These are phyloP conservation scores for Telmatochromis sp. DNA, from an alignment of 2,113 vertebrate genomes.

Conservation along the genomic window DNA sequence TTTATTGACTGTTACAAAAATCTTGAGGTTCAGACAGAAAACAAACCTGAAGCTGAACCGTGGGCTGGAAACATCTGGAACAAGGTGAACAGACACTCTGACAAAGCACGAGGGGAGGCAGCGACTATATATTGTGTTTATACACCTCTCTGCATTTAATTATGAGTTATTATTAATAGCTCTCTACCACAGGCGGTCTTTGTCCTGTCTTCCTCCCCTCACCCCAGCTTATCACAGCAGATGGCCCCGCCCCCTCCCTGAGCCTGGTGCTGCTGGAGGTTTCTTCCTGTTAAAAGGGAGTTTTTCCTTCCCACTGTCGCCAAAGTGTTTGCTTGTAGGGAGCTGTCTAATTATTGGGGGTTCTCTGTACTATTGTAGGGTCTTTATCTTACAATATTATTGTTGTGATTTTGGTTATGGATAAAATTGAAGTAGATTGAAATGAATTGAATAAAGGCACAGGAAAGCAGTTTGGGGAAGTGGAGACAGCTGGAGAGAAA, in stretches of 20 bases:
- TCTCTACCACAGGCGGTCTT: neutral
- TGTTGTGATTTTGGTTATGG: neutral
- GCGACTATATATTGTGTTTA: neutral
- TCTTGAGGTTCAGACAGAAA: neutral
- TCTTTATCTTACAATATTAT: neutral
- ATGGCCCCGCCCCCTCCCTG: neutral
- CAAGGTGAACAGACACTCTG: neutral
- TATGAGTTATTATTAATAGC: neutral
- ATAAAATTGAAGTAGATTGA: neutral
- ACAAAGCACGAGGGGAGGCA: neutral
- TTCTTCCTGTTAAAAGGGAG: neutral
- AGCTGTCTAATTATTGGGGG: neutral
- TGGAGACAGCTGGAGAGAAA: neutral
- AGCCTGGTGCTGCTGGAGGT: accelerated
- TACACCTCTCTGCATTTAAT: neutral
- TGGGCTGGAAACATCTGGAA: neutral
- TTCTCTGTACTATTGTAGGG: neutral
- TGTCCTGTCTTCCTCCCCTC: accelerated
- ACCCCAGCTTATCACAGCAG: neutral
- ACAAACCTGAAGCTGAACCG: neutral
- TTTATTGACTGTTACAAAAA: neutral
- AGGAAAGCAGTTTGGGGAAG: no score
- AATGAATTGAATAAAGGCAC: no score
- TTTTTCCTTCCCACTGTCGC: neutral
- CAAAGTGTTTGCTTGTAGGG: neutral